Percentiles rank a stretch among this genome's conserved stretches.
Conservation (phyloP, 2,797 vertebrate genomes). For the Lutjanus campechanus region DNA sequence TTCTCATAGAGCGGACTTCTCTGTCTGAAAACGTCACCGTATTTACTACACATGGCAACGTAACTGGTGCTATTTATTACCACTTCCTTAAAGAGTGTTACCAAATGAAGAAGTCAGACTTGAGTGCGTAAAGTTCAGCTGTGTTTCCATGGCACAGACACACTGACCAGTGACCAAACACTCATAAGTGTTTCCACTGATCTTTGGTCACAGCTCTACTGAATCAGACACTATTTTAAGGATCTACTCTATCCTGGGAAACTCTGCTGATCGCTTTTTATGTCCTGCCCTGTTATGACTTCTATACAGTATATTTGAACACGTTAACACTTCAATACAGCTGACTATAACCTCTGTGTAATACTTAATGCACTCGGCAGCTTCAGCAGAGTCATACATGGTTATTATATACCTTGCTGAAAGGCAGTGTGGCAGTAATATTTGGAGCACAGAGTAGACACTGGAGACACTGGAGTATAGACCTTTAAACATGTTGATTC, state of each 20-base stretch:
- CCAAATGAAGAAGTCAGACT: conserved; percentile 63
- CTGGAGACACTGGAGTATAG: too few relatives aligned
- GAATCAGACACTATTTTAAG: conserved; percentile 43
- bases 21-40: neutral
- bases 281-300: neutral
- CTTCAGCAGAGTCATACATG: neutral
- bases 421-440: neutral
- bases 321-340: neutral
- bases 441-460: neutral
- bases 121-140: conserved; percentile 1
- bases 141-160: conserved; percentile 45
- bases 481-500: neutral
- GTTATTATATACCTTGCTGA: too few relatives aligned
- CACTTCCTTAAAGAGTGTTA: conserved; percentile 51
- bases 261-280: neutral
- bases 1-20: conserved; percentile 12
- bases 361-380: neutral
- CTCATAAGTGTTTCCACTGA: conserved; percentile 39
- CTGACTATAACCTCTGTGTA: neutral
- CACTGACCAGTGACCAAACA: neutral
- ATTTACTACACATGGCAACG: conserved; percentile 43
- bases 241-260: conserved; percentile 10
- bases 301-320: neutral
- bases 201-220: conserved; percentile 6
- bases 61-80: conserved; percentile 22